These are phyloP conservation scores for Orbicella faveolata DNA, from an alignment of 64 coral and sea anemone genomes.

Conservation along the genomic window DNA sequence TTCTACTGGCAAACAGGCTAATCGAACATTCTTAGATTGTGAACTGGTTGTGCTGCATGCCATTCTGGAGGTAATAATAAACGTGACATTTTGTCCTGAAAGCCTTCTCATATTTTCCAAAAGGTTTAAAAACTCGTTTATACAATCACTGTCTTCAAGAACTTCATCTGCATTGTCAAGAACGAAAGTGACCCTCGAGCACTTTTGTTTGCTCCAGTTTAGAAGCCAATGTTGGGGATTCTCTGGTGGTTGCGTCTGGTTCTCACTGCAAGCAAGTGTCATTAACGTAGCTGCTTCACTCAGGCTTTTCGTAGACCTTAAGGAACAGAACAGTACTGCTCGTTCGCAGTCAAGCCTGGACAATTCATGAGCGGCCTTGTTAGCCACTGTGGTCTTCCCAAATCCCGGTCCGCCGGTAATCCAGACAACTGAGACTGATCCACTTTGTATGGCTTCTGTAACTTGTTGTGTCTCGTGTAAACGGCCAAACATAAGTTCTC, in stretches of 20 bases:
- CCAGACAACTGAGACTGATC: neutral
- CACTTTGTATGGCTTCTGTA: neutral
- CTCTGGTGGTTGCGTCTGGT: conserved; percentile 19
- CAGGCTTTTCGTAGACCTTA: neutral
- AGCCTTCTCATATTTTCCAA: too few species aligned
- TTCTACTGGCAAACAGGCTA: neutral
- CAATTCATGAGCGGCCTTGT: conserved; percentile 23
- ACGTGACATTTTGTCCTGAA: too few species aligned
- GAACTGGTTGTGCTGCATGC: neutral
- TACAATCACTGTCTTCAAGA: neutral
- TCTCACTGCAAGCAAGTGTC: conserved; percentile 22
- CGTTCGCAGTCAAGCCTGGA: neutral
- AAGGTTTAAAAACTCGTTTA: too few species aligned
- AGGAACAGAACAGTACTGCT: conserved; percentile 22
- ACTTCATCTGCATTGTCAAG: conserved; percentile 2
- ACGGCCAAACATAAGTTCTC: conserved; percentile 26
- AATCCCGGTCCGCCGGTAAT: conserved; percentile 62
- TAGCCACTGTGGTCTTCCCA: conserved; percentile 61
- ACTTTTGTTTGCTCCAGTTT: conserved; percentile 35
- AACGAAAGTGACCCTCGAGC: neutral
- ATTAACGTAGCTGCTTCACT: conserved; percentile 23
- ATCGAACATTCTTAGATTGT: neutral
- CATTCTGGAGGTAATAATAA: too few species aligned
- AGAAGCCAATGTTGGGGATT: conserved; percentile 24
- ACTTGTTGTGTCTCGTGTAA: neutral